Conservation (phyloP, 2,797 vertebrate genomes). For the Crocidura indochinensis region DNA sequence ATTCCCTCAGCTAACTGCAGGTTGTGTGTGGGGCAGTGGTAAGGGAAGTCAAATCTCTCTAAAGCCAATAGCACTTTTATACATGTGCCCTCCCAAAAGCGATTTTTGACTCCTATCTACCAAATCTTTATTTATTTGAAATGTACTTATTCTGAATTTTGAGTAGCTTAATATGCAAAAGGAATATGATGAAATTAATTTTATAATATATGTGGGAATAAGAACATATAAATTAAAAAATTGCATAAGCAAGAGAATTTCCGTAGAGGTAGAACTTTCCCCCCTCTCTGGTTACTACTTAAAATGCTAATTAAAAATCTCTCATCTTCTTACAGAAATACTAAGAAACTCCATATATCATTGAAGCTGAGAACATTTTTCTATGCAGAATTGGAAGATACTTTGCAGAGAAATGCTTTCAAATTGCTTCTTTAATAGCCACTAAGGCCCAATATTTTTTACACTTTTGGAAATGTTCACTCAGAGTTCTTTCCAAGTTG, state of each 20-base stretch:
- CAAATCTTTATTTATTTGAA: slow-evolving; percentile 58
- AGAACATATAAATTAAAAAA: slow-evolving; percentile 59
- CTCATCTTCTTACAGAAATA: slow-evolving; percentile 51
- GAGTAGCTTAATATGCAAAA: slow-evolving; percentile 37
- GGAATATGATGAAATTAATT: slow-evolving; percentile 61
- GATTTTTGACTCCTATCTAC: not conserved
- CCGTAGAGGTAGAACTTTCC: not conserved
- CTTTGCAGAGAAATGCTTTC: slow-evolving; percentile 38
- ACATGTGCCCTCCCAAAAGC: not conserved
- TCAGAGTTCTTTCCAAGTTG: slow-evolving; percentile 48
- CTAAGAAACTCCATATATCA: not conserved
- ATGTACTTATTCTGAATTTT: slow-evolving; percentile 46
- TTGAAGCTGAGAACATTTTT: not conserved
- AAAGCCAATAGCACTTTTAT: slow-evolving; percentile 3
- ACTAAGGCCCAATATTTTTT: slow-evolving; percentile 28
- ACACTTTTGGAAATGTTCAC: slow-evolving; percentile 53
- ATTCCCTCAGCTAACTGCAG: not conserved
- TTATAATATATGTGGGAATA: slow-evolving; percentile 8
- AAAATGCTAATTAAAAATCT: slow-evolving; percentile 73
- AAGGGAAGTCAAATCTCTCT: slow-evolving; percentile 53
- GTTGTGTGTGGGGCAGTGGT: not conserved
- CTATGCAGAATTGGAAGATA: not conserved
- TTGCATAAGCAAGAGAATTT: not conserved
- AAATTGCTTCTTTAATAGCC: slow-evolving; percentile 58
- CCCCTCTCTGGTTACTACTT: slow-evolving; percentile 38